A percentile compares a stretch with the other conserved stretches of the same genome.
phyloP scores from a whole-genome alignment of 2,797 vertebrate genomes.

The Peromyscus nudipes region DNA sequence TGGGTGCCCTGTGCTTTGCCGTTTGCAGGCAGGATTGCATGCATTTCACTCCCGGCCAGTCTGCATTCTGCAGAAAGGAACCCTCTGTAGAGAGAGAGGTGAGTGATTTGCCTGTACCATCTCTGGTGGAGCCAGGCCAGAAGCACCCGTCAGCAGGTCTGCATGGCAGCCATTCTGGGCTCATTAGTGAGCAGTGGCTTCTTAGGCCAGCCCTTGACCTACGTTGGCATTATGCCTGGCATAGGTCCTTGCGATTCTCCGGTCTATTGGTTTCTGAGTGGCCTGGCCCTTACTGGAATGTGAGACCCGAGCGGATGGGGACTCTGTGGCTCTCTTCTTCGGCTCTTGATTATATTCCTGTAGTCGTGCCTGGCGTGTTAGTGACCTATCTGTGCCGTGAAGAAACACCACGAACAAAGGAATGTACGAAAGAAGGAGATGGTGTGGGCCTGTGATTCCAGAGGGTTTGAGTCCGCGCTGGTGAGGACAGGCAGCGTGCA shows the following conservation, averaged over 20 bases:
- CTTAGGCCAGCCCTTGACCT: not conserved
- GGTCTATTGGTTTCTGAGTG: not conserved
- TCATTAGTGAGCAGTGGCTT: not conserved
- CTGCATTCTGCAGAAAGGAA: not conserved
- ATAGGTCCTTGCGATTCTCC: not conserved
- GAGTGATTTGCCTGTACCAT: not conserved
- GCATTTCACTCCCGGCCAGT: not conserved
- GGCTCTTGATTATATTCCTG: not conserved
- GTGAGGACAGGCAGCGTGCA: not conserved
- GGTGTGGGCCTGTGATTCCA: not conserved
- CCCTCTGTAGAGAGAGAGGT: not conserved
- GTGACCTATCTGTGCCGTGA: not conserved
- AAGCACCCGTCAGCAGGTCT: not conserved
- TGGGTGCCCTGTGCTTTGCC: rapidly evolving
- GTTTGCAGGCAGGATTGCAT: not conserved
- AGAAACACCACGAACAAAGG: not conserved
- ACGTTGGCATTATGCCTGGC: not conserved
- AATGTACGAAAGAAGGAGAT: not conserved
- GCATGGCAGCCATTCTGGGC: not conserved
- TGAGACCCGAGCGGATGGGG: not conserved
- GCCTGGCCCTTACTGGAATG: not conserved
- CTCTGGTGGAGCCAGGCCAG: not conserved
- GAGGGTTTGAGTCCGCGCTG: not conserved
- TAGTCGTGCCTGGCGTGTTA: too few relatives aligned
- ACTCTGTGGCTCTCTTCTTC: not conserved